Percentiles rank a stretch among this genome's conserved stretches.
Conservation (phyloP, 1,140 invertebrate genomes). For the Drosophila grimshawi region DNA sequence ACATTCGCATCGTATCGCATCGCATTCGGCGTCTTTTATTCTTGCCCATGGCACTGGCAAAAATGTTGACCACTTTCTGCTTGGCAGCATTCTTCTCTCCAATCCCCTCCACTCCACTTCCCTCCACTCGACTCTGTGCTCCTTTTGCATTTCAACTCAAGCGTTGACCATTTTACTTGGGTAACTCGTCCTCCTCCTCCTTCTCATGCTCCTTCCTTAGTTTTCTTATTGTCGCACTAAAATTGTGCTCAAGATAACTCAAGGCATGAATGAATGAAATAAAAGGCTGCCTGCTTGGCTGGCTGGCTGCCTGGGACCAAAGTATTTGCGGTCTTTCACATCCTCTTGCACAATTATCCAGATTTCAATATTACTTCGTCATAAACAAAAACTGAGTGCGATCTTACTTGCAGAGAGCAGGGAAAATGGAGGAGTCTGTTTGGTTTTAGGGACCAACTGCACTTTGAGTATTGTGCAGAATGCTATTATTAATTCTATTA, state of each 20-base stretch:
- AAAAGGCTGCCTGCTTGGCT: slow-evolving; percentile 18
- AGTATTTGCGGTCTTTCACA: slow-evolving; percentile 81
- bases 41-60: slow-evolving; percentile 79
- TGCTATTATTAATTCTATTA: slow-evolving; percentile 70
- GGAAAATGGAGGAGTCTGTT: background rate
- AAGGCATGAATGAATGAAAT: slow-evolving; percentile 46
- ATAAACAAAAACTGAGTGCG: slow-evolving; percentile 73
- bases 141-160: slow-evolving; percentile 9
- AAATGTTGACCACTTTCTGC: slow-evolving; percentile 82
- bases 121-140: slow-evolving; percentile 28
- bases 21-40: slow-evolving; percentile 68
- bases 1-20: background rate
- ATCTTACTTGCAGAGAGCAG: slow-evolving; percentile 28
- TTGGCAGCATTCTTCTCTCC: slow-evolving; percentile 67
- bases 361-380: slow-evolving; percentile 78
- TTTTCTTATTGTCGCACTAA: slow-evolving; percentile 65
- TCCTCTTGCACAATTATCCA: slow-evolving; percentile 81
- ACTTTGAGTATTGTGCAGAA: slow-evolving; percentile 44
- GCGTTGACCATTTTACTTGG: slow-evolving; percentile 42
- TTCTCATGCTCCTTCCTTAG: slow-evolving; percentile 1
- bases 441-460: background rate
- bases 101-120: slow-evolving; percentile 48
- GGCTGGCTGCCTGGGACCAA: slow-evolving; percentile 35
- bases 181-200: slow-evolving; percentile 4
- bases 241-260: slow-evolving; percentile 75